Percentiles rank a stretch among this genome's conserved stretches.
These are phyloP conservation scores for Leptobrachium leishanense DNA, from an alignment of 2,113 vertebrate species.

Conservation along the genomic window DNA sequence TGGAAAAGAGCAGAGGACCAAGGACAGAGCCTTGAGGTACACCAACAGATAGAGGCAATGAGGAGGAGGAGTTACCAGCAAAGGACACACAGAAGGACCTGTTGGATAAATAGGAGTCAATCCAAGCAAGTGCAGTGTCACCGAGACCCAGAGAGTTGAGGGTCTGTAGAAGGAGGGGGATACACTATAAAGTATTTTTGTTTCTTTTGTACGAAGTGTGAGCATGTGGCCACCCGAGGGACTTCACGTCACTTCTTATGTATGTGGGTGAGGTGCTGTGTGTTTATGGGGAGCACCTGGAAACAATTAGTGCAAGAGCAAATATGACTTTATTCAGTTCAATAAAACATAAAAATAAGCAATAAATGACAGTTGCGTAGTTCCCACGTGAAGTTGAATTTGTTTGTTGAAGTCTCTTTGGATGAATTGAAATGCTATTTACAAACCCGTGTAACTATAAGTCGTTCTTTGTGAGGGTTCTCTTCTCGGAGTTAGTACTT, in stretches of 20 bases:
- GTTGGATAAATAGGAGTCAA: too few species aligned
- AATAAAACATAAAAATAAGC: neutral
- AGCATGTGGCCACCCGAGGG: neutral
- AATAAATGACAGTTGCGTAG: neutral
- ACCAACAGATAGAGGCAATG: too few species aligned
- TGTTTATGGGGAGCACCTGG: neutral
- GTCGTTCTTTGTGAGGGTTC: too few species aligned
- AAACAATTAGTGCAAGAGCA: neutral
- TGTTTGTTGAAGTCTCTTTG: neutral
- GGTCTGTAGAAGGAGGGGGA: too few species aligned
- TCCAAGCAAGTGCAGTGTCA: too few species aligned
- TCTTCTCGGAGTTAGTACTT: too few species aligned
- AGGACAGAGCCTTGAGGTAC: too few species aligned
- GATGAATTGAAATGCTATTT: neutral
- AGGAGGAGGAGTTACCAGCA: too few species aligned
- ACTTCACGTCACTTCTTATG: neutral
- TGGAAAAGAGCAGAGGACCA: too few species aligned
- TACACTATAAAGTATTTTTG: neutral
- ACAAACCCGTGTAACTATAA: neutral
- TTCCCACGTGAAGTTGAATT: neutral
- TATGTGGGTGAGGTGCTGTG: neutral
- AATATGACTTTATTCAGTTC: neutral
- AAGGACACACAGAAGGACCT: too few species aligned
- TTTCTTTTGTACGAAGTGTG: neutral
- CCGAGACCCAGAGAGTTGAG: too few species aligned